Conservation (phyloP, 1,140 invertebrate species). For the Drosophila albomicans region DNA sequence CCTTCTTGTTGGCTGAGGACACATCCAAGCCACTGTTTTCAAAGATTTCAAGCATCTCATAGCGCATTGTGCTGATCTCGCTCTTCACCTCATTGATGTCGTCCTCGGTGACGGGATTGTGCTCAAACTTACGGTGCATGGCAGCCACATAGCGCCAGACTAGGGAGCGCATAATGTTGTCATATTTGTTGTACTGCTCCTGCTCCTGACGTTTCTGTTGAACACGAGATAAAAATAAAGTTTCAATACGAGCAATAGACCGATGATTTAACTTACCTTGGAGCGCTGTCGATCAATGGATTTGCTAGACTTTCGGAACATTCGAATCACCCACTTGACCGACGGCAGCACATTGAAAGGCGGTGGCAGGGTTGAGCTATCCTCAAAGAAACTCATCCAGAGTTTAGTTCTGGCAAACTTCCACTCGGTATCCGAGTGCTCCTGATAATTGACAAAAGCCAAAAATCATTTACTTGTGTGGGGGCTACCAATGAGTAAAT, state of each 20-base stretch:
- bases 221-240: not conserved
- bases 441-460: conserved; percentile 85
- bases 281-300: conserved; percentile 75
- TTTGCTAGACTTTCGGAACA: conserved; percentile 83
- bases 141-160: conserved; percentile 94
- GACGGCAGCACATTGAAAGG: conserved; percentile 94
- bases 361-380: conserved; percentile 92
- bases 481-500: not conserved
- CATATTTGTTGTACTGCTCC: conserved; percentile 89
- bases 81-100: conserved; percentile 97
- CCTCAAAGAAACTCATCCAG: conserved; percentile 97
- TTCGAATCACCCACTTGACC: conserved; percentile 87
- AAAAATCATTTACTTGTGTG: conserved; percentile 13
- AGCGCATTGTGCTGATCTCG: conserved; percentile 92
- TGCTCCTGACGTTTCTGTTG: conserved; percentile 85
- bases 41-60: conserved; percentile 94
- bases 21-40: conserved; percentile 92
- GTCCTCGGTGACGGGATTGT: conserved; percentile 94
- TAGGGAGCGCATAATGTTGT: conserved; percentile 92
- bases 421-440: conserved; percentile 95
- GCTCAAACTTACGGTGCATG: conserved; percentile 91
- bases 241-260: not conserved
- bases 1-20: conserved; percentile 88
- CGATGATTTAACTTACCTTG: conserved; percentile 73
- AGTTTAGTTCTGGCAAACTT: conserved; percentile 95